These are phyloP conservation scores for Chlorodrepanis virens DNA, from an alignment of 2,113 vertebrate genomes.

Conservation along the genomic window DNA sequence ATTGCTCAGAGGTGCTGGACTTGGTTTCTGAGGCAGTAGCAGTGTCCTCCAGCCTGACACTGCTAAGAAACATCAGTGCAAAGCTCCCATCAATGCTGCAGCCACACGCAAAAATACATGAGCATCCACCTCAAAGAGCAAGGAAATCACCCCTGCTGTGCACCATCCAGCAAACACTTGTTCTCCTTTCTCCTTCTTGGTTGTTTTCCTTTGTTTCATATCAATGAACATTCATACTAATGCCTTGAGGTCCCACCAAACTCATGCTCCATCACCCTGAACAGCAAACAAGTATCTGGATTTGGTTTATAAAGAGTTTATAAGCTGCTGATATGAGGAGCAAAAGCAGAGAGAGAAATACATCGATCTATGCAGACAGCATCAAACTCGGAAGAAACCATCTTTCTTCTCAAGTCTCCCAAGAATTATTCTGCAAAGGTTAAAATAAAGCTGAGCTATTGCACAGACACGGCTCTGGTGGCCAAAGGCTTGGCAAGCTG, in stretches of 20 bases:
- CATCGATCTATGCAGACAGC: background rate
- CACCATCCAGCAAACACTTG: background rate
- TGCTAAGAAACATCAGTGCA: background rate
- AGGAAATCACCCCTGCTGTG: background rate
- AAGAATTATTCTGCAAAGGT: background rate
- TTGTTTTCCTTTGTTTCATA: background rate
- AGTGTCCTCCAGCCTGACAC: background rate
- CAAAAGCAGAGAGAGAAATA: background rate
- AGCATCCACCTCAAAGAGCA: background rate
- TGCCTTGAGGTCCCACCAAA: background rate
- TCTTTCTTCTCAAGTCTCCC: background rate
- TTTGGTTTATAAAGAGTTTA: background rate
- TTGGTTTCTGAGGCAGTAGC: conserved; percentile 82
- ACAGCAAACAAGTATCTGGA: background rate
- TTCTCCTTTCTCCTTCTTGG: background rate
- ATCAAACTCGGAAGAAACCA: background rate
- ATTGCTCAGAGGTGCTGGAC: conserved; percentile 83
- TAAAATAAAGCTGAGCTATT: background rate
- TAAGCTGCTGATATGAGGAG: background rate
- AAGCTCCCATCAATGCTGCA: background rate
- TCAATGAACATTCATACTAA: background rate
- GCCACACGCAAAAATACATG: background rate
- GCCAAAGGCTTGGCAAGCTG: conserved; percentile 9
- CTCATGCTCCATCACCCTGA: background rate
- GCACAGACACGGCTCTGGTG: background rate